Base-by-base conservation (phyloP, 2,113 vertebrate species). In the Cromileptes altivelis region DNA sequence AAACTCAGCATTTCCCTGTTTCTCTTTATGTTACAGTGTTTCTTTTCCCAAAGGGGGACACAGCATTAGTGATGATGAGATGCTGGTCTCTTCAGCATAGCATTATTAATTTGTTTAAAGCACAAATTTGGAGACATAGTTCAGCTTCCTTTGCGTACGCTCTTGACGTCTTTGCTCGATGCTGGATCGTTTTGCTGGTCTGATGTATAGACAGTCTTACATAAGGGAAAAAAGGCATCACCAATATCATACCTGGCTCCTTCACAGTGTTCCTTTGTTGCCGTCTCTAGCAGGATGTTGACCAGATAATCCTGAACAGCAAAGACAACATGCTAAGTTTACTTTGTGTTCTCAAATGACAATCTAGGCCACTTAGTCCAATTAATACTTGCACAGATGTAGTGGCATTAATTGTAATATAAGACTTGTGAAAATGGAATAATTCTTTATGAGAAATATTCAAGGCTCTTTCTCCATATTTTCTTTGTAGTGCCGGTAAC, bases 231-330 rank as follows among this genome's bases (percentile, higher is more conserved):
- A 70, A 49, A 74, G 33, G 15, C 27, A 64, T 53, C 1, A 37
- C 18, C 5, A 79, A 6, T 25, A 37, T 57, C 94, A 78, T 96
- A 99, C 98, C 98, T 98, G 93, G 98, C 96, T 82, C 94, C 94
- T 96, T 99, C 98, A 95, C 90, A 96, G 83, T 96, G 96, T 85
- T 99, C 98, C 82, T 96, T 97, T 30, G 95, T 96, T 80, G 98
- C 98, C 0, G 97, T 98, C 93, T 96, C 98, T 86, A 99, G 86
- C 83, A 99, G 95, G 89, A 96, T 97, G 92, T 96, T 96, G 93
- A 99, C 94, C 94, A 99, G 96, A 93, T 96, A 97, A 92, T 94
- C 94, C 98, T 99, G 86, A 89, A 93, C 47, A 78, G 49, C 23
- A 71, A 67, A 79, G 3, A 61, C 4, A 85, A 52, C 33, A 72